phyloP scores from a whole-genome alignment of 2,797 vertebrate species.

The Crenuchus spilurus region DNA sequence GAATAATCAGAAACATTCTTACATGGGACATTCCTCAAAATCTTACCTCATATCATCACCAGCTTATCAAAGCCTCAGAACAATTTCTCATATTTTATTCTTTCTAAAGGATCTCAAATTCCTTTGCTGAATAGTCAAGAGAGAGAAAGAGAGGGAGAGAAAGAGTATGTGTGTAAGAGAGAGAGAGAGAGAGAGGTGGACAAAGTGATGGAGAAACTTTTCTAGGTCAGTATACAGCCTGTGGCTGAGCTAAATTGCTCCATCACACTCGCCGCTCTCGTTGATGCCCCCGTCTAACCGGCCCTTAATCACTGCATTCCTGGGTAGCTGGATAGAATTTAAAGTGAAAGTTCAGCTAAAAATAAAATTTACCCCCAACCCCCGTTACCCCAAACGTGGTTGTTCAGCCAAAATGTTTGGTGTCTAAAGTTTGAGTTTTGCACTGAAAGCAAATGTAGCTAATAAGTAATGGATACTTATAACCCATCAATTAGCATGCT shows the following conservation, averaged over 20 bases:
- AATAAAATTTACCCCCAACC: background rate
- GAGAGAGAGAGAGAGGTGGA: background rate
- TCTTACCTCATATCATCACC: too few species aligned
- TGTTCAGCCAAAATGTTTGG: background rate
- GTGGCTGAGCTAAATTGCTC: background rate
- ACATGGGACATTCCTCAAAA: too few species aligned
- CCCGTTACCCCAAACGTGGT: background rate
- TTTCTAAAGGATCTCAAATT: too few species aligned
- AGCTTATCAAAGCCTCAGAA: too few species aligned
- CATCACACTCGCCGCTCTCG: background rate
- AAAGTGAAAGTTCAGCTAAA: background rate
- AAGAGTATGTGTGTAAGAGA: too few species aligned
- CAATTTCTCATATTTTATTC: too few species aligned
- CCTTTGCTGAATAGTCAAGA: too few species aligned
- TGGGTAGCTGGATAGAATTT: background rate
- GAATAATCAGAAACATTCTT: too few species aligned
- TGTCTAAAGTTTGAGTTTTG: background rate
- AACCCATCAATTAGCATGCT: background rate
- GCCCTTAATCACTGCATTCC: conserved; percentile 1
- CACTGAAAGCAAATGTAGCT: background rate
- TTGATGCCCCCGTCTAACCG: background rate
- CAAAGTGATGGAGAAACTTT: background rate
- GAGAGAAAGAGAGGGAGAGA: background rate
- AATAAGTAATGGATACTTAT: background rate
- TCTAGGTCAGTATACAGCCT: background rate